Evolutionary conservation across 2,888 invertebrate species (phyloP).

Genomic region (Gasteruption jaculator): DNA sequence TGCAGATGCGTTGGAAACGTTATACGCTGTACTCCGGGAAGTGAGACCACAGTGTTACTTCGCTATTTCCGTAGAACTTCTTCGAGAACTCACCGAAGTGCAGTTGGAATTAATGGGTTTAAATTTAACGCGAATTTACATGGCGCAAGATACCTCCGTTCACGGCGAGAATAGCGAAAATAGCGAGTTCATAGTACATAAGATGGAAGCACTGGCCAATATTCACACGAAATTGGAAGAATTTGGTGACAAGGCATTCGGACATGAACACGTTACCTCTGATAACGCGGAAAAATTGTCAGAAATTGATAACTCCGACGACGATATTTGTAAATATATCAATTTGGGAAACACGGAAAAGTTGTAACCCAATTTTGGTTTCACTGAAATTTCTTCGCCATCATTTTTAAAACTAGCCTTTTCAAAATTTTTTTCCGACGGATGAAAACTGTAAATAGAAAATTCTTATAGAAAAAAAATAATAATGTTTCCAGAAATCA

Average conservation of each 20-base stretch:
- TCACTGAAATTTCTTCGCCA: too few relatives aligned
- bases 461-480: background rate
- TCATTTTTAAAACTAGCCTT: too few relatives aligned
- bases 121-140: conserved; percentile 57
- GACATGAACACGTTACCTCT: background rate
- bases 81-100: conserved; percentile 59
- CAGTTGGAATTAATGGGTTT: conserved; percentile 62
- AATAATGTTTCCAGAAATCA: background rate
- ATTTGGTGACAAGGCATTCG: conserved; percentile 20
- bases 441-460: background rate
- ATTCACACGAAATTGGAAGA: conserved; percentile 25
- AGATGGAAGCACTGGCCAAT: conserved; percentile 24
- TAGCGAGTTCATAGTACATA: conserved; percentile 17
- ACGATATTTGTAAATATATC: conserved; percentile 1
- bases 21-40: conserved; percentile 58
- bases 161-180: conserved; percentile 15
- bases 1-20: conserved; percentile 58
- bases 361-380: too few relatives aligned
- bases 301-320: too few relatives aligned
- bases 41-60: conserved; percentile 57
- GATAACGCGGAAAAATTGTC: too few relatives aligned
- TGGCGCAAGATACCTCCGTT: too few relatives aligned
- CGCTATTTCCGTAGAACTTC: conserved; percentile 48
- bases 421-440: too few relatives aligned
- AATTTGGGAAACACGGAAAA: too few relatives aligned